phyloP scores from a whole-genome alignment of 1,140 invertebrate genomes.

The Cardiocondyla obscurior region DNA sequence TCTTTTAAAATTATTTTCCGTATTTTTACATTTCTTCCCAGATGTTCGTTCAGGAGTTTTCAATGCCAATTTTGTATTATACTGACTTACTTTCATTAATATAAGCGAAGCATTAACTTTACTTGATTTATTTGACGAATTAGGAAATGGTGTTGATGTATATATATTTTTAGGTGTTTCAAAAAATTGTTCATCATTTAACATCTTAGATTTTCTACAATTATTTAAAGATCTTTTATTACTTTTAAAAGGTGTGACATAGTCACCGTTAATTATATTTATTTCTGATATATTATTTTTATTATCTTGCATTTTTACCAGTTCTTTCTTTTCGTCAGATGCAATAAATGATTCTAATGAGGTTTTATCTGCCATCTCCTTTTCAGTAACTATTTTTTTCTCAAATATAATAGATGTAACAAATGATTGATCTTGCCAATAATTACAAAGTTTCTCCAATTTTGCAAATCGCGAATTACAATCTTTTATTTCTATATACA shows the following conservation, averaged over 20 bases:
- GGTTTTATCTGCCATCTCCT: slow-evolving; percentile 56
- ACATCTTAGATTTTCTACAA: not conserved
- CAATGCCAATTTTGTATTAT: too few relatives aligned
- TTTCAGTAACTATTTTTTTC: slow-evolving; percentile 53
- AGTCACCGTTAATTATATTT: not conserved
- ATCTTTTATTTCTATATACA: slow-evolving; percentile 87
- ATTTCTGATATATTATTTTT: not conserved
- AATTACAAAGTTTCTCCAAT: slow-evolving; percentile 82
- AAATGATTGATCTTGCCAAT: slow-evolving; percentile 83
- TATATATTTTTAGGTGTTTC: not conserved
- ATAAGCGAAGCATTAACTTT: slow-evolving; percentile 64
- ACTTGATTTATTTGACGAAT: slow-evolving; percentile 23
- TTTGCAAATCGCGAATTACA: slow-evolving; percentile 85
- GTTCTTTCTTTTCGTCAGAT: slow-evolving; percentile 65
- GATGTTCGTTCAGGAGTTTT: slow-evolving; percentile 76
- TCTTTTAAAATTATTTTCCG: slow-evolving; percentile 64
- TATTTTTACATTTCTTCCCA: slow-evolving; percentile 71
- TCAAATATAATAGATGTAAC: slow-evolving; percentile 82
- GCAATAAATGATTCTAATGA: slow-evolving; percentile 71
- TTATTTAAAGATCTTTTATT: not conserved
- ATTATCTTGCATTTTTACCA: not conserved
- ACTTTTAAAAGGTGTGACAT: not conserved
- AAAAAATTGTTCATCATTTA: not conserved
- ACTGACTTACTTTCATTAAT: slow-evolving; percentile 73
- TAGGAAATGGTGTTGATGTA: not conserved